phyloP scores from a whole-genome alignment of 2,113 vertebrate species.

The Picathartes gymnocephalus region DNA sequence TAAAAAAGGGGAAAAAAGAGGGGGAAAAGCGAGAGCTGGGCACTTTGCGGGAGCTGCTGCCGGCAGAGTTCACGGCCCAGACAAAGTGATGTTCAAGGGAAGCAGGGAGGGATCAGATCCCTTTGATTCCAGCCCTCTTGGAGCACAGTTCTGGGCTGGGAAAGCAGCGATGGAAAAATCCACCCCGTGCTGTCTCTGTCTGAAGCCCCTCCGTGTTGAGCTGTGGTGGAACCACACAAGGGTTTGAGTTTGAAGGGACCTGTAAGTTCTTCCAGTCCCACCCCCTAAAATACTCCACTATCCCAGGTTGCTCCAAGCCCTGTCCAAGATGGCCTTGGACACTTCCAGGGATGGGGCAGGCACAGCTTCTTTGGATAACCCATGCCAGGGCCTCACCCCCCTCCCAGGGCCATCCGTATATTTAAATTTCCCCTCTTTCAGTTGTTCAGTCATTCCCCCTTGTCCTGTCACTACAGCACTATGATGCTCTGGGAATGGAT shows the following conservation, averaged over 20 bases:
- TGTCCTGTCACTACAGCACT: not conserved
- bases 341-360: not conserved
- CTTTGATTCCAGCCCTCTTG: constrained; percentile 7
- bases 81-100: constrained; percentile 34
- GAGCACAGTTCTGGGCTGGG: not conserved
- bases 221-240: not conserved
- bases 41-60: constrained; percentile 8
- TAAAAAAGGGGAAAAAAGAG: not conserved
- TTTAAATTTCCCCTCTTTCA: not conserved
- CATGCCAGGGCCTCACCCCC: not conserved
- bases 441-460: not conserved
- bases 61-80: constrained; percentile 39
- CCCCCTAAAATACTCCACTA: accelerated
- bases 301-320: not conserved
- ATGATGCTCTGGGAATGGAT: not conserved
- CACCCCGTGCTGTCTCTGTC: not conserved
- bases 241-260: not conserved
- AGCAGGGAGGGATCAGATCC: not conserved
- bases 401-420: accelerated
- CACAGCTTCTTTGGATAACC: not conserved
- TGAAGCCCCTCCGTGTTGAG: not conserved
- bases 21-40: not conserved
- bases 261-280: not conserved
- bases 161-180: not conserved
- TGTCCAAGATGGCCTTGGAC: not conserved